Percentiles rank a stretch among this genome's conserved stretches.
Evolutionary conservation across 2,113 vertebrate genomes (phyloP).

Genomic region (Grantiella picta): DNA sequence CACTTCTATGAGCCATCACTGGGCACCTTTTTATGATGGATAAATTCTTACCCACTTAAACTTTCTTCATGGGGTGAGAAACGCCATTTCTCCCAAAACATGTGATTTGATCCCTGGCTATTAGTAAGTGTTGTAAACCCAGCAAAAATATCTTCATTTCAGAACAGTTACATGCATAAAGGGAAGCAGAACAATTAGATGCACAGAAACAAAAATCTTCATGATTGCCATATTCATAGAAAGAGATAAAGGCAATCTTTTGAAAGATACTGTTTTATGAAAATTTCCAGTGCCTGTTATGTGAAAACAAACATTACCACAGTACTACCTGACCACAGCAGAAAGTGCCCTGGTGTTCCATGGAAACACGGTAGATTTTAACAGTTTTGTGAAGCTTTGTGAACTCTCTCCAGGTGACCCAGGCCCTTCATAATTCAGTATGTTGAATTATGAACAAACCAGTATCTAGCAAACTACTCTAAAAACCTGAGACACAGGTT

Average conservation of each 20-base stretch:
- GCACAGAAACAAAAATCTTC: background rate
- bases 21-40: background rate
- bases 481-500: fast-evolving
- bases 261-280: background rate
- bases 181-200: background rate
- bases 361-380: background rate
- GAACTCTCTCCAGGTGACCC: background rate
- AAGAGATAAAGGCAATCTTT: background rate
- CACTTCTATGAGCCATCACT: background rate
- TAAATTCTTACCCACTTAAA: background rate
- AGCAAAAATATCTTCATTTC: background rate
- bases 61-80: background rate
- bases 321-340: background rate
- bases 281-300: background rate
- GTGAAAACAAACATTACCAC: background rate
- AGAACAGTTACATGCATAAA: background rate
- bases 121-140: background rate
- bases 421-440: too few relatives aligned
- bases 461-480: background rate
- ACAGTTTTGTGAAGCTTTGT: too few relatives aligned
- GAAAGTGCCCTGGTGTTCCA: background rate
- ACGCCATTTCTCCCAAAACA: background rate
- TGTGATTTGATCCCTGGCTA: background rate
- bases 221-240: background rate
- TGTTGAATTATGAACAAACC: background rate